Conservation (phyloP, 2,113 vertebrate genomes). For the Salvator merianae region DNA sequence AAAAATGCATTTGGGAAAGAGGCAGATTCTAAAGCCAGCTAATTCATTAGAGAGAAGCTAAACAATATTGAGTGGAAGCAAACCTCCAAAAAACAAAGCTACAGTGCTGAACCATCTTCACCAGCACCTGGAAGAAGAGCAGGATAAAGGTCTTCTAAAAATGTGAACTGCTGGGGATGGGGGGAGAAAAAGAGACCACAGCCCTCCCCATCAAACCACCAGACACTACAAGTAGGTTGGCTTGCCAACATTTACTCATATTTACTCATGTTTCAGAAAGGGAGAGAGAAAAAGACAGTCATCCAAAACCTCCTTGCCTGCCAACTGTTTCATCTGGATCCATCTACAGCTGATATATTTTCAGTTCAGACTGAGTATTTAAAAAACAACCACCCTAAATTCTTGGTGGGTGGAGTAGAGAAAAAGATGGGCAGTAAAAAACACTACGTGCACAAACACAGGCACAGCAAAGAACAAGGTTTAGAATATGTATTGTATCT, state of each 20-base stretch:
- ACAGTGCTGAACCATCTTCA: background rate
- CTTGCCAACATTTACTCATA: slow-evolving; percentile 66
- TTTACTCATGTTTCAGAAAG: slow-evolving; percentile 69
- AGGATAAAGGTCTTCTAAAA: background rate
- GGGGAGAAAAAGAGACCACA: background rate
- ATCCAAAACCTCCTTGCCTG: slow-evolving; percentile 66
- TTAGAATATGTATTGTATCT: background rate
- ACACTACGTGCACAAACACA: background rate
- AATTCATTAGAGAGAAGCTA: background rate
- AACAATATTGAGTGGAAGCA: background rate
- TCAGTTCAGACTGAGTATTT: background rate
- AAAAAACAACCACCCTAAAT: slow-evolving; percentile 18
- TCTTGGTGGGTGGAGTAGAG: slow-evolving; percentile 14
- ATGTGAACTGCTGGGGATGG: background rate
- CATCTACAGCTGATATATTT: slow-evolving; percentile 44
- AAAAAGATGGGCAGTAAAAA: background rate
- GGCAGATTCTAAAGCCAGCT: background rate
- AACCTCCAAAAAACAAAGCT: background rate
- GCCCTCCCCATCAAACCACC: background rate
- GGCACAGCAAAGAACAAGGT: background rate
- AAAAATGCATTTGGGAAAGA: background rate
- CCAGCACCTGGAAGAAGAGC: background rate
- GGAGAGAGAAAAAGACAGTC: slow-evolving; percentile 39
- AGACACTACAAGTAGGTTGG: slow-evolving; percentile 35
- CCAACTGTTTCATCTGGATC: slow-evolving; percentile 72